Evolutionary conservation across 2,888 invertebrate species (phyloP).

Genomic region (Apotomis betuletana): DNA sequence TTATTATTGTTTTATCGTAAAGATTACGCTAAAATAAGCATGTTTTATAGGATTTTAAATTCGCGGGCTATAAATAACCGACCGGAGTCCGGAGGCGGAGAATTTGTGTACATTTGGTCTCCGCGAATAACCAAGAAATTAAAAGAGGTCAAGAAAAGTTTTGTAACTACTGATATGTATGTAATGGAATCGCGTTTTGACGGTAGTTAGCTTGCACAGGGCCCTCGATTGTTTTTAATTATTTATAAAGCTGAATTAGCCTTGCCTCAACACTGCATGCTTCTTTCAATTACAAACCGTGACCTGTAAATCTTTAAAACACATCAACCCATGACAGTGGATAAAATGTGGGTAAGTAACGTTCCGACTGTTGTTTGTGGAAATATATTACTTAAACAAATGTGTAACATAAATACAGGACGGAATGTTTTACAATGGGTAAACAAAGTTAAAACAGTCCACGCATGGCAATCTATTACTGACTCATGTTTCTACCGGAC

Average conservation of each 20-base stretch:
- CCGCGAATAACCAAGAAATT: too few relatives aligned
- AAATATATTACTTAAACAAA: too few relatives aligned
- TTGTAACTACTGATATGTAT: too few relatives aligned
- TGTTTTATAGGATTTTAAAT: too few relatives aligned
- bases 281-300: constrained; percentile 1
- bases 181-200: not conserved
- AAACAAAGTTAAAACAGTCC: not conserved
- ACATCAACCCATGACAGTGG: not conserved
- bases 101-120: too few relatives aligned
- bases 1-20: too few relatives aligned
- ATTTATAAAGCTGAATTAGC: constrained; percentile 15
- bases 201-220: not conserved
- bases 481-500: not conserved
- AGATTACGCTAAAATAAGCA: too few relatives aligned
- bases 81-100: too few relatives aligned
- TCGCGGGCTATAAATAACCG: too few relatives aligned
- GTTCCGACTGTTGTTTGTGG: not conserved
- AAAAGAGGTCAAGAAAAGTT: too few relatives aligned
- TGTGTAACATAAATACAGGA: not conserved
- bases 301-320: not conserved
- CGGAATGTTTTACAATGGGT: not conserved
- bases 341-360: not conserved
- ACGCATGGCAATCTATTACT: not conserved
- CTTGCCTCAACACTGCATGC: constrained; percentile 6
- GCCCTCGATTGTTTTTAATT: constrained; percentile 12